Evolutionary conservation across 64 coral and sea anemone genomes (phyloP), one percentile per base, ranked within the genome.

Genomic region (Dendronephthya gigantea): DNA sequence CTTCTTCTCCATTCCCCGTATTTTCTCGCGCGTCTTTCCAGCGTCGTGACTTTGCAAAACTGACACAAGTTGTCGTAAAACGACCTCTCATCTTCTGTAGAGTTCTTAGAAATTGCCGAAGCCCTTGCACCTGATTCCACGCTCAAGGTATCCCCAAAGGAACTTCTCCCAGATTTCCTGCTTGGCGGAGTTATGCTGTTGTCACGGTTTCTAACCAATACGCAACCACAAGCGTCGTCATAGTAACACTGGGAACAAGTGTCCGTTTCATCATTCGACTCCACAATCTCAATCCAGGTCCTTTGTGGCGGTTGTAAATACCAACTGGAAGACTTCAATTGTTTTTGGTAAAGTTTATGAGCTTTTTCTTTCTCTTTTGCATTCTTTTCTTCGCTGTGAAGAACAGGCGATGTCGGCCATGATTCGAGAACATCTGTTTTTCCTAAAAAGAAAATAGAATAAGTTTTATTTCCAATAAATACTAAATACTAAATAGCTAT

Each of bases 1-100:
- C 72, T 79, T 79, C 31, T 29, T 79, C 72, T 79, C 72, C 72
- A 79, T 34, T 79, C 72, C 29, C 72, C 72, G 72, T 79, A 79
- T 33, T 79, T 79, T 34, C 28, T 2, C 36, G 72, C 32, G 14
- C 72, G 72, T 34, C 72, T 30, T 34, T 79, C 72, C 0, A 79
- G 72, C 34, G 27, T 79, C 32, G 32, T 79, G 32, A 39, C 22
- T 10, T 79, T 79, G 22, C 72, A 79, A 34, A 39, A 79, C 32
- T 79, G 72, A 79, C 72, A 79, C 14, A 79, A 39, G 37, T 79
- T 79, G 22, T 79, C 72, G 37, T 79, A 79, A 19, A 79, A 79
- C 29, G 72, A 79, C 36, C 22, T 34, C 17, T 79, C 72, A 39
- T 79, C 72, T 34, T 79, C 72, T 7, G 72, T 79, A 34, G 72